Base-by-base conservation (phyloP, 2,113 vertebrate species). In the Oenanthe melanoleuca region DNA sequence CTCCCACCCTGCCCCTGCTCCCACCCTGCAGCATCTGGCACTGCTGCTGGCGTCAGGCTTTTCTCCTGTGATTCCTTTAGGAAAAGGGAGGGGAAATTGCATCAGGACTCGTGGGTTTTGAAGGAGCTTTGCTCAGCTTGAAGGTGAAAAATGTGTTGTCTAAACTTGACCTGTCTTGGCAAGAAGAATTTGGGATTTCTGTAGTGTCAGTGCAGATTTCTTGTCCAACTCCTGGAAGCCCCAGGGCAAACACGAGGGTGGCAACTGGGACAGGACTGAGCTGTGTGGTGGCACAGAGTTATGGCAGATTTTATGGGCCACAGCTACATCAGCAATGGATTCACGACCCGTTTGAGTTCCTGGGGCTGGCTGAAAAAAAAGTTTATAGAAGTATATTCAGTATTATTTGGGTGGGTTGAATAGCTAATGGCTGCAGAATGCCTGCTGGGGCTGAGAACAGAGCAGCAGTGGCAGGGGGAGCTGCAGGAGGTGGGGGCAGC, bases 291-390 rank as follows among this genome's bases (percentile, higher is more conserved):
- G 34, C 34, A 37, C 34, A 37, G 34, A 37, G 34, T 37, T 37
- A 37, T 37, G 34, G n/a, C n/a, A n/a, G n/a, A n/a, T n/a, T n/a
- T n/a, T n/a, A n/a, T n/a, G n/a, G n/a, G n/a, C n/a, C n/a, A n/a
- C n/a, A n/a, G n/a, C n/a, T n/a, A n/a, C n/a, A 37, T 37, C 34
- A 31, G 38, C 14, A 23, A 15, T 17, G 25, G 38, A 11, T 55
- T 73, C 31, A 14, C 1, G 1, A 56, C 26, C 7, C 1, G 0
- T 34, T 4, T 0, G 1, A 23, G 13, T 38, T 75, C 33, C n/a
- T 8, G 5, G 4, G 11, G 8, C 2, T 78, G 31, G 1, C 5
- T 16, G 34, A 26, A 49, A 55, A 12, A 15, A 7, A 10, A 22
- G 3, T 13, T 67, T 40, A 24, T 28, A 4, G 1, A 5, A 12